phyloP scores from a whole-genome alignment of 2,888 invertebrate genomes.

The Tachina fera region DNA sequence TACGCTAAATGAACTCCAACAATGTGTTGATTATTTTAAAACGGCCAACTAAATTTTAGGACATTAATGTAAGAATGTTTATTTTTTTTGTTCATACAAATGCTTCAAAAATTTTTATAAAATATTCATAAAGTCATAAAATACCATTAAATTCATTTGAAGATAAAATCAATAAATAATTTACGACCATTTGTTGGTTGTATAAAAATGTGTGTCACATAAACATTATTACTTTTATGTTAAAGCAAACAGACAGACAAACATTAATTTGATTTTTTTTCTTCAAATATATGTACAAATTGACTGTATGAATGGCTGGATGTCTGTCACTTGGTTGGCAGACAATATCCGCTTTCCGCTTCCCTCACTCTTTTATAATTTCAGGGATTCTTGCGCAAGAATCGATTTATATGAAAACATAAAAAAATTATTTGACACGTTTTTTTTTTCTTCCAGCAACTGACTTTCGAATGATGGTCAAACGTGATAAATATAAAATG shows the following conservation, averaged over 20 bases:
- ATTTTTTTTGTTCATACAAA: neutral
- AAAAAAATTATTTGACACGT: slow-evolving; percentile 2
- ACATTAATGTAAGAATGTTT: neutral
- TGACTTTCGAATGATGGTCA: neutral
- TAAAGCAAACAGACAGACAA: neutral
- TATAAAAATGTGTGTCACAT: slow-evolving; percentile 34
- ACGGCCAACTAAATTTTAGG: neutral
- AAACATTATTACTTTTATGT: slow-evolving; percentile 5
- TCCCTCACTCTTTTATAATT: neutral
- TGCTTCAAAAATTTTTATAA: slow-evolving; percentile 3
- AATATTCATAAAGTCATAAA: slow-evolving; percentile 39
- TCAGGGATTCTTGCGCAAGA: slow-evolving; percentile 6
- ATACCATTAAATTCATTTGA: slow-evolving; percentile 39
- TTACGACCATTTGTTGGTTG: slow-evolving; percentile 23
- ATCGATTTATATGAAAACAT: slow-evolving; percentile 24
- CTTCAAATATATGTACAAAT: slow-evolving; percentile 45
- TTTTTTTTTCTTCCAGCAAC: neutral
- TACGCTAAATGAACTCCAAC: neutral
- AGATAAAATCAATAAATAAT: slow-evolving; percentile 55
- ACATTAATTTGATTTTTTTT: slow-evolving; percentile 13
- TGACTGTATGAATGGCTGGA: neutral
- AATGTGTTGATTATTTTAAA: slow-evolving; percentile 15
- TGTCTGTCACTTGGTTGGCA: slow-evolving; percentile 30
- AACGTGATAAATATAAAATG: neutral
- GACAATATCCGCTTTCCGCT: slow-evolving; percentile 37